phyloP scores from a whole-genome alignment of 1,140 invertebrate species.

The Brachionus paranguensis region DNA sequence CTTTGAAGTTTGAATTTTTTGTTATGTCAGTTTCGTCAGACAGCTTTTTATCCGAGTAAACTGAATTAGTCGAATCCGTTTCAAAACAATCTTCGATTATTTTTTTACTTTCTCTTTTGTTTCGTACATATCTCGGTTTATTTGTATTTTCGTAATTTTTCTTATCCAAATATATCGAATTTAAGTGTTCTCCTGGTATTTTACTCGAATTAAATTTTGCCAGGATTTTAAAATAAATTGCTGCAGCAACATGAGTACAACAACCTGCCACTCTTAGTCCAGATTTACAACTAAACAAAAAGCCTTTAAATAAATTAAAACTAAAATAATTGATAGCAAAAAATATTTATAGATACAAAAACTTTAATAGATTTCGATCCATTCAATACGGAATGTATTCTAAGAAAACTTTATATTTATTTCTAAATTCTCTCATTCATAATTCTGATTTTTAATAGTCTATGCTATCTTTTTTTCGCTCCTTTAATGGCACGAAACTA shows the following conservation, averaged over 20 bases:
- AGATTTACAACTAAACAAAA: conserved; percentile 8
- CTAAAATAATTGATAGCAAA: not conserved
- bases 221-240: not conserved
- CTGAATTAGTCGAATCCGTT: not conserved
- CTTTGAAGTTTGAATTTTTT: not conserved
- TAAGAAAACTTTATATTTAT: not conserved
- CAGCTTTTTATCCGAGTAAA: not conserved
- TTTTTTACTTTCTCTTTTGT: not conserved
- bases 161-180: conserved; percentile 1
- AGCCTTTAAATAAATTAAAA: conserved; percentile 1
- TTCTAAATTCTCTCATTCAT: conserved; percentile 7
- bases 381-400: not conserved
- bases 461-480: not conserved
- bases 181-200: conserved; percentile 6
- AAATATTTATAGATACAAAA: not conserved
- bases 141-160: conserved; percentile 3
- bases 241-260: conserved; percentile 22
- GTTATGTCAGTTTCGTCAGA: not conserved
- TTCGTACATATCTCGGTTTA: not conserved
- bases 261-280: not conserved
- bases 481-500: not conserved
- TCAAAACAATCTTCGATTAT: not conserved
- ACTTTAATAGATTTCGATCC: not conserved
- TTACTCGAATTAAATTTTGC: not conserved
- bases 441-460: not conserved